These are phyloP conservation scores for Amblyjoppa fuscipennis DNA, from an alignment of 2,888 invertebrate species.

Conservation along the genomic window DNA sequence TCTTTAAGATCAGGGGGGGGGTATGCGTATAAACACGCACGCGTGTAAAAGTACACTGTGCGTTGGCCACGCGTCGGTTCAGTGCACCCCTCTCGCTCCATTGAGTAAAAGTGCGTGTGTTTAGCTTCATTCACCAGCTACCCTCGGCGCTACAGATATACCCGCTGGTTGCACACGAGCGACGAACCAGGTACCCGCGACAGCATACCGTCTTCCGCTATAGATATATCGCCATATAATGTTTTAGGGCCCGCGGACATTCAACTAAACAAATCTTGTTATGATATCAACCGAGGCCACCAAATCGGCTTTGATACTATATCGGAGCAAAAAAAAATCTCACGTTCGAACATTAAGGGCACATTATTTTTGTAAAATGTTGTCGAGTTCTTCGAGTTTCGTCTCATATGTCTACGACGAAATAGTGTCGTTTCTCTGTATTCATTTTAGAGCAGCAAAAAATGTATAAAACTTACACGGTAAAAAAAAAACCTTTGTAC, in stretches of 20 bases:
- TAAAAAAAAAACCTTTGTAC: too few species aligned
- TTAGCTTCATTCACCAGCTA: slow-evolving; percentile 80
- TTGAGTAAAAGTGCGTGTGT: slow-evolving; percentile 76
- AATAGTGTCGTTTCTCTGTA: background rate
- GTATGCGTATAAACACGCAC: slow-evolving; percentile 79
- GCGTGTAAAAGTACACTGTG: slow-evolving; percentile 75
- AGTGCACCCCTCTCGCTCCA: slow-evolving; percentile 69
- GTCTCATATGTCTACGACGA: too few species aligned
- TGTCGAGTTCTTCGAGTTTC: background rate
- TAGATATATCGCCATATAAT: background rate
- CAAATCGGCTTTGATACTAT: background rate
- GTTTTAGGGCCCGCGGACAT: background rate
- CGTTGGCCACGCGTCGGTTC: slow-evolving; percentile 64
- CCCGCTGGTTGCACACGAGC: slow-evolving; percentile 68
- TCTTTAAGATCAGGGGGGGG: slow-evolving; percentile 73
- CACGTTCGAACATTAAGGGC: background rate
- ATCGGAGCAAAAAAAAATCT: background rate
- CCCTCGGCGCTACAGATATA: slow-evolving; percentile 70
- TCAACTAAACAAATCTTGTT: slow-evolving; percentile 26
- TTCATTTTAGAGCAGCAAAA: too few species aligned
- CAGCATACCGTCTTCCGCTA: background rate
- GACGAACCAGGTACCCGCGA: slow-evolving; percentile 15
- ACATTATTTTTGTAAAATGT: background rate
- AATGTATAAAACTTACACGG: too few species aligned
- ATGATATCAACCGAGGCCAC: background rate